These are phyloP conservation scores for Drosophila sturtevanti DNA, from an alignment of 1,140 invertebrate genomes.

Conservation along the genomic window DNA sequence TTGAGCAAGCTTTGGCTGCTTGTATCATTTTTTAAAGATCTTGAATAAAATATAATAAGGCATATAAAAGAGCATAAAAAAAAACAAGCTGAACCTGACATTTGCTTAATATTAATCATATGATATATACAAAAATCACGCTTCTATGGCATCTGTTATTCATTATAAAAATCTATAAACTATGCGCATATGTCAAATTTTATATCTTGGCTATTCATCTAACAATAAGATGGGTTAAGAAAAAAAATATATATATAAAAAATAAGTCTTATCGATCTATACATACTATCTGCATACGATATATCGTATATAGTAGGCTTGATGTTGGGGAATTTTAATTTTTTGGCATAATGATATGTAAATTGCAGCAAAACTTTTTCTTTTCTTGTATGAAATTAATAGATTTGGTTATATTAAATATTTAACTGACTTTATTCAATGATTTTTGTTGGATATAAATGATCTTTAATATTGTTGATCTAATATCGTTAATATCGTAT, in stretches of 20 bases:
- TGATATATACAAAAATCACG: constrained; percentile 30
- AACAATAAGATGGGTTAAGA: background rate
- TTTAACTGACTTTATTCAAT: background rate
- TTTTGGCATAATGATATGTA: background rate
- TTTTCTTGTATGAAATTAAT: too few species aligned
- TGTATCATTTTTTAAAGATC: constrained; percentile 6
- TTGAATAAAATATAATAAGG: constrained; percentile 1
- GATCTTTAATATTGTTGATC: too few species aligned
- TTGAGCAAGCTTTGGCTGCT: constrained; percentile 15
- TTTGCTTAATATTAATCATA: constrained; percentile 36
- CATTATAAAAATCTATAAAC: constrained; percentile 42
- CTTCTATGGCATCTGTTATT: constrained; percentile 15
- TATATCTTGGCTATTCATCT: constrained; percentile 31
- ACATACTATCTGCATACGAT: background rate
- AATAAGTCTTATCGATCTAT: background rate
- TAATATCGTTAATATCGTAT: background rate
- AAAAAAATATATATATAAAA: too few species aligned
- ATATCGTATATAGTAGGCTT: background rate
- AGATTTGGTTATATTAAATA: background rate
- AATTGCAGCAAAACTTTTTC: background rate
- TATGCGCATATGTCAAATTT: constrained; percentile 41
- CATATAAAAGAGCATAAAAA: too few species aligned
- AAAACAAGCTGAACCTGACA: constrained; percentile 3
- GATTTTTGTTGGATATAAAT: background rate
- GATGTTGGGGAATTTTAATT: background rate